Evolutionary conservation across 2,113 vertebrate genomes (phyloP).

Genomic region (Clarias gariepinus): DNA sequence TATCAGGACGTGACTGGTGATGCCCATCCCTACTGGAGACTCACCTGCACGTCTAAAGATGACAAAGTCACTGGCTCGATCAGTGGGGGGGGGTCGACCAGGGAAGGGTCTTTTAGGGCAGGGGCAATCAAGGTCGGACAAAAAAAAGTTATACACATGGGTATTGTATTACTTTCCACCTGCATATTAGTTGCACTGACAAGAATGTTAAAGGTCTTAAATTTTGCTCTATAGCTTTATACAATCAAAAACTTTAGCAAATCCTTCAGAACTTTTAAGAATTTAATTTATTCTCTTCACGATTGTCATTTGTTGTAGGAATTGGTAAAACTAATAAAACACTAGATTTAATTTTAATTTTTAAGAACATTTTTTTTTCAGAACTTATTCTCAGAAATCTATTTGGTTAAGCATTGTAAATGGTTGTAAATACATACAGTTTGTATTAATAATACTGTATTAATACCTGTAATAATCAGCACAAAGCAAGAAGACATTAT

Average conservation of each 20-base stretch:
- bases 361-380: too few relatives aligned
- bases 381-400: not conserved
- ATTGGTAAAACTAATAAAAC: not conserved
- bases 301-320: not conserved
- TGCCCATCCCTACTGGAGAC: too few relatives aligned
- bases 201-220: not conserved
- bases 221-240: not conserved
- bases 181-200: not conserved
- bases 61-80: too few relatives aligned
- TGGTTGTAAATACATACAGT: not conserved
- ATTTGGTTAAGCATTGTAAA: not conserved
- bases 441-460: not conserved
- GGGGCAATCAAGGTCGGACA: not conserved
- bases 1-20: too few relatives aligned
- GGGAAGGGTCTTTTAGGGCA: too few relatives aligned
- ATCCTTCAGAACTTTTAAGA: too few relatives aligned
- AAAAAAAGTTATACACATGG: not conserved
- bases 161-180: not conserved
- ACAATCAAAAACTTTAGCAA: not conserved
- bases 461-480: too few relatives aligned
- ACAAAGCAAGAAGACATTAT: not conserved
- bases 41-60: too few relatives aligned
- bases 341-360: not conserved
- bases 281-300: not conserved
- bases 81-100: too few relatives aligned